Evolutionary conservation across 2,113 vertebrate species (phyloP).

Genomic region (Nymphicus hollandicus): DNA sequence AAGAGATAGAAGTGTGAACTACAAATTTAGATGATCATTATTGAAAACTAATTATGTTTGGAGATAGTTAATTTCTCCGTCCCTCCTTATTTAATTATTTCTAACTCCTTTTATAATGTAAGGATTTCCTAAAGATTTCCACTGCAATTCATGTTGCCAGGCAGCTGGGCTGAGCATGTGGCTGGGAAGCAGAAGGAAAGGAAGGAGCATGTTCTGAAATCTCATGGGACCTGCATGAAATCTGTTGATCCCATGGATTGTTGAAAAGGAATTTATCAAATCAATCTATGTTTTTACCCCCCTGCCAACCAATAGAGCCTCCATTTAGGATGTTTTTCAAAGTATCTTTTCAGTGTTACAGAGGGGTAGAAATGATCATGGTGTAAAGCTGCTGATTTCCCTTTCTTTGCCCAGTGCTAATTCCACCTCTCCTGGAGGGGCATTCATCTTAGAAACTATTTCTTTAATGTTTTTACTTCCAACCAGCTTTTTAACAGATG

Average conservation of each 20-base stretch:
- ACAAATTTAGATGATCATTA: neutral
- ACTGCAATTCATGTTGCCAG: neutral
- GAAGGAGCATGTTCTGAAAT: neutral
- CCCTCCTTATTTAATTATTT: neutral
- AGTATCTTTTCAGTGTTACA: neutral
- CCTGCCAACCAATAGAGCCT: neutral
- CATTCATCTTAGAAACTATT: neutral
- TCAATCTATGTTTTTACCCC: neutral
- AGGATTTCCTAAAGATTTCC: neutral
- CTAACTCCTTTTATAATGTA: neutral
- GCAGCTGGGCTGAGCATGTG: neutral
- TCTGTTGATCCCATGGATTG: neutral
- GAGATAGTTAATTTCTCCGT: neutral
- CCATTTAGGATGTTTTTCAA: neutral
- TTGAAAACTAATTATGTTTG: neutral
- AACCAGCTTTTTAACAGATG: neutral
- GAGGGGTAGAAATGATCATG: neutral
- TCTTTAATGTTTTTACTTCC: neutral
- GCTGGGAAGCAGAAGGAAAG: neutral
- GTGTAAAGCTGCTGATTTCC: neutral
- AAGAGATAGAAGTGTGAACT: neutral
- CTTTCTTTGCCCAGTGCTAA: neutral
- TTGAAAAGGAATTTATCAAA: neutral
- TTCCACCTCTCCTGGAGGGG: neutral
- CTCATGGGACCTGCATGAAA: neutral